These are phyloP conservation scores for Delia radicum DNA, from an alignment of 1,140 invertebrate genomes.

Conservation along the genomic window DNA sequence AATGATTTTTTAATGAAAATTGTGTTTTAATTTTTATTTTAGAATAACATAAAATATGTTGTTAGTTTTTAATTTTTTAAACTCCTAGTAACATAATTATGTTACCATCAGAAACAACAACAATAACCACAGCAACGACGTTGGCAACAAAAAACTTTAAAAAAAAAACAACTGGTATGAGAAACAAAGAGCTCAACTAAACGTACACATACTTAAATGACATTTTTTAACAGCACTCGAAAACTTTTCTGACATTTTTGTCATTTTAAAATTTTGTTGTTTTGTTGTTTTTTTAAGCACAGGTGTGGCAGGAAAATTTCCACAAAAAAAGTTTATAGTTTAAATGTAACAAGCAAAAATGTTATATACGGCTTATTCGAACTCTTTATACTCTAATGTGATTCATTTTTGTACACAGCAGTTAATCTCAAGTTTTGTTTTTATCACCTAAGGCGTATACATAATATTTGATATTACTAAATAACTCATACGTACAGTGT, in stretches of 20 bases:
- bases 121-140: too few species aligned
- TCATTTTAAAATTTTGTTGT: not conserved
- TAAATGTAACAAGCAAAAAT: too few species aligned
- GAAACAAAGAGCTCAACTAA: not conserved
- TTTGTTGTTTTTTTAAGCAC: conserved; percentile 7
- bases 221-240: conserved; percentile 7
- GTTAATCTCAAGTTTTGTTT: too few species aligned
- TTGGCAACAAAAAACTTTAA: not conserved
- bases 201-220: not conserved
- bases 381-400: too few species aligned
- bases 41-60: not conserved
- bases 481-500: too few species aligned
- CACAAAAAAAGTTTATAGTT: not conserved
- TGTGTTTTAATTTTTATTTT: conserved; percentile 3
- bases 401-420: too few species aligned
- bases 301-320: conserved; percentile 7
- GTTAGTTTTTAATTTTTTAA: not conserved
- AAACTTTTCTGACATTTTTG: conserved; percentile 15
- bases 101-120: too few species aligned
- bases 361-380: too few species aligned
- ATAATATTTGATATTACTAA: too few species aligned
- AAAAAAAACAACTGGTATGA: too few species aligned
- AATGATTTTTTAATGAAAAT: conserved; percentile 18
- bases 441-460: too few species aligned
- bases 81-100: too few species aligned